These are phyloP conservation scores for Pedicia rivosa DNA, from an alignment of 2,888 invertebrate genomes.

Conservation along the genomic window DNA sequence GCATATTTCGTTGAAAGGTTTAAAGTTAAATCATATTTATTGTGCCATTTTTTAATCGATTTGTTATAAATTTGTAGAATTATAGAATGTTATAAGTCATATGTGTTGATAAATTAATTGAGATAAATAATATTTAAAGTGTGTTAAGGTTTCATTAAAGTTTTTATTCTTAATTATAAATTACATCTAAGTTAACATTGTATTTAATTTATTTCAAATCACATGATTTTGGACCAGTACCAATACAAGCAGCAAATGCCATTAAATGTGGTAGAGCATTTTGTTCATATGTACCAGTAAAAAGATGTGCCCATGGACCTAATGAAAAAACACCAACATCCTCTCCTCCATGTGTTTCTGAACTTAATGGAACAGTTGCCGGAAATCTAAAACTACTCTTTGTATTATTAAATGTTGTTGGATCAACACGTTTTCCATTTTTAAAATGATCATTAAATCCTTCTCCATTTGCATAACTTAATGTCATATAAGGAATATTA, in stretches of 20 bases:
- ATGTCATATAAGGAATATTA: slow-evolving; percentile 46
- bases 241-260: slow-evolving; percentile 57
- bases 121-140: too few relatives aligned
- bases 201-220: too few relatives aligned
- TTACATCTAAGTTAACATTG: too few relatives aligned
- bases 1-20: too few relatives aligned
- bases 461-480: slow-evolving; percentile 63
- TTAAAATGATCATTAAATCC: slow-evolving; percentile 29
- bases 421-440: slow-evolving; percentile 19
- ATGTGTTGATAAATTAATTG: too few relatives aligned
- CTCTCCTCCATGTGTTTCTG: slow-evolving; percentile 63
- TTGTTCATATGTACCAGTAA: slow-evolving; percentile 66
- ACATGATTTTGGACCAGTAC: too few relatives aligned
- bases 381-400: slow-evolving; percentile 33
- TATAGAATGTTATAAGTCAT: too few relatives aligned
- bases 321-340: slow-evolving; percentile 63
- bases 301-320: slow-evolving; percentile 67
- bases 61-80: too few relatives aligned
- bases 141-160: too few relatives aligned
- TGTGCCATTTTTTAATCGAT: too few relatives aligned
- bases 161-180: too few relatives aligned
- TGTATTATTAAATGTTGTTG: slow-evolving; percentile 12
- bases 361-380: slow-evolving; percentile 37
- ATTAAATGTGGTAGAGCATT: slow-evolving; percentile 61
- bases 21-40: too few relatives aligned